These are phyloP conservation scores for Rhopalosiphum padi DNA, from an alignment of 1,140 invertebrate species.

Conservation along the genomic window DNA sequence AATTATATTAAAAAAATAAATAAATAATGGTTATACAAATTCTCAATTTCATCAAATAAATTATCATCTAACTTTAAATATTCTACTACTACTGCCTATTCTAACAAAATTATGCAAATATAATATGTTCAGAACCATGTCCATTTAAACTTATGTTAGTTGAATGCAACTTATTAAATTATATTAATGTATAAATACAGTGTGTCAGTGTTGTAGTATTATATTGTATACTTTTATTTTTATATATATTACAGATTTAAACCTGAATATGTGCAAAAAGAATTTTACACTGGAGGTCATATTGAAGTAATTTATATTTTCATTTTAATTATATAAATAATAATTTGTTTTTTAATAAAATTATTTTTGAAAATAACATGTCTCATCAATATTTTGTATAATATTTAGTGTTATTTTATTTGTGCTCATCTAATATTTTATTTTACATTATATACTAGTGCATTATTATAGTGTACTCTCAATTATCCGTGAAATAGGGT, in stretches of 20 bases:
- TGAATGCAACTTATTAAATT: background rate
- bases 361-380: no score
- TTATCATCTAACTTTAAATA: background rate
- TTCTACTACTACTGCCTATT: background rate
- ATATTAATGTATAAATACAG: background rate
- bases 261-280: conserved; percentile 76
- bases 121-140: background rate
- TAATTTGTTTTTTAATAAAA: background rate
- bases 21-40: no score
- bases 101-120: background rate
- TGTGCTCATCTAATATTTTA: background rate
- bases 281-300: conserved; percentile 86
- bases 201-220: background rate
- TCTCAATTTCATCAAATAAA: background rate
- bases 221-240: background rate
- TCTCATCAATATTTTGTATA: background rate
- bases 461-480: no score
- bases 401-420: background rate
- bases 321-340: conserved; percentile 2
- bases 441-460: no score
- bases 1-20: no score
- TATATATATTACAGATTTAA: conserved; percentile 71
- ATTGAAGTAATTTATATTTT: conserved; percentile 67
- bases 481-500: no score
- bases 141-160: background rate